Percentiles rank a stretch among this genome's conserved stretches.
Evolutionary conservation across 2,797 vertebrate species (phyloP).

Genomic region (Microctenopoma stevenorrisi): DNA sequence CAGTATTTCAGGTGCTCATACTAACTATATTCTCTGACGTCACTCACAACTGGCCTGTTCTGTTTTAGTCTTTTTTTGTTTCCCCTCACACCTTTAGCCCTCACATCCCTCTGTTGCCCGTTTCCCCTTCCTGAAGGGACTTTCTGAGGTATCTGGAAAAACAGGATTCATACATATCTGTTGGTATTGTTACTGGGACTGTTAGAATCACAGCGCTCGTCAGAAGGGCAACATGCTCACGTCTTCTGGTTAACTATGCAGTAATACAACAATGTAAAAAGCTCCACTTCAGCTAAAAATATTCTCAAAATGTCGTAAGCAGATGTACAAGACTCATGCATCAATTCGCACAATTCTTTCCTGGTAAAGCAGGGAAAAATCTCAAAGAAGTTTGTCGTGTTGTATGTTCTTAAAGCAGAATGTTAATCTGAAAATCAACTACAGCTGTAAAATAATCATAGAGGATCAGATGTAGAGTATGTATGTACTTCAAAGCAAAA

Average conservation of each 20-base stretch:
- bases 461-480: background rate
- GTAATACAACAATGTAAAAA: slow-evolving; percentile 11
- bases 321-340: background rate
- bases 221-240: background rate
- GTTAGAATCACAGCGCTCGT: slow-evolving; percentile 38
- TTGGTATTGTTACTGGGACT: slow-evolving; percentile 49
- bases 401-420: background rate
- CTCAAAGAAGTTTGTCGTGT: background rate
- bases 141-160: slow-evolving; percentile 77
- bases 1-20: slow-evolving; percentile 64
- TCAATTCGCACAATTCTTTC: background rate
- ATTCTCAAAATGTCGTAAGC: background rate
- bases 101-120: slow-evolving; percentile 71
- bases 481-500: background rate
- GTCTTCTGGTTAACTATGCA: slow-evolving; percentile 21
- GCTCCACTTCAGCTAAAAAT: background rate
- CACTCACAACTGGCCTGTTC: slow-evolving; percentile 37
- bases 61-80: slow-evolving; percentile 44
- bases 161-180: slow-evolving; percentile 65
- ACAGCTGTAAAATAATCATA: background rate
- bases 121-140: slow-evolving; percentile 81
- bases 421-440: background rate
- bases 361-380: background rate
- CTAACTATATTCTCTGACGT: slow-evolving; percentile 51
- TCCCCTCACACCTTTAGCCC: slow-evolving; percentile 38